Base-by-base conservation (phyloP, 2,888 invertebrate genomes). In the Phytoseiulus persimilis region DNA sequence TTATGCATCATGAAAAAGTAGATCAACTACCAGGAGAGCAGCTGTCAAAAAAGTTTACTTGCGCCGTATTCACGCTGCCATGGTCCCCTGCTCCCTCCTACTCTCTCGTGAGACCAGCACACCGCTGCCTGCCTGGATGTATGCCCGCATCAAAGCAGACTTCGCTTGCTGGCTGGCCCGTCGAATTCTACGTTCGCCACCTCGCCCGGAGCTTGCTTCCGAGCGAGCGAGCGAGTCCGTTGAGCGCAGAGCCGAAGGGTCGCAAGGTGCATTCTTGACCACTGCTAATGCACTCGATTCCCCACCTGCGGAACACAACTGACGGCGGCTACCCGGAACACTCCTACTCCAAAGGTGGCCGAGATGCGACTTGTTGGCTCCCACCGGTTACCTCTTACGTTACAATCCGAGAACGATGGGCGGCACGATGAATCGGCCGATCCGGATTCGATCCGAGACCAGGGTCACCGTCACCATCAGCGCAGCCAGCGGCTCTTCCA, bases 1-100 rank as follows among this genome's bases (percentile, higher is more conserved):
- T 87, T 87, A 87, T 87, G 87, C 87, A 87, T 87, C 87, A 87
- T 87, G 87, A 87, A 87, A 87, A 87, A 87, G 87, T 87, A 87
- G 33, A 87, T 87, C 87, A 87, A 87, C 87, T 87, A 32, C 87
- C 45, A n/a, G 33, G 87, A 45, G 87, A n/a, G 32, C 87, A n/a
- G 87, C 87, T 23, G 87, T 87, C 87, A 87, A 87, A 87, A 65
- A 87, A 87, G 87, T 87, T 87, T 87, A 87, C 87, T 87, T 87
- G 33, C 87, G 87, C 65, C 65, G 87, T 87, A 87, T 87, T 87
- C 87, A 87, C 33, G 87, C 32, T 32, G 87, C 39, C 33, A 33
- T 32, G 45, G 87, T 65, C 65, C 65, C 65, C 65, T 65, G 65
- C 65, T 65, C 65, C 65, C 65, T 65, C 65, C 65, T 2, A 2